phyloP scores from a whole-genome alignment of 2,888 invertebrate species.

The Callimorpha dominula region DNA sequence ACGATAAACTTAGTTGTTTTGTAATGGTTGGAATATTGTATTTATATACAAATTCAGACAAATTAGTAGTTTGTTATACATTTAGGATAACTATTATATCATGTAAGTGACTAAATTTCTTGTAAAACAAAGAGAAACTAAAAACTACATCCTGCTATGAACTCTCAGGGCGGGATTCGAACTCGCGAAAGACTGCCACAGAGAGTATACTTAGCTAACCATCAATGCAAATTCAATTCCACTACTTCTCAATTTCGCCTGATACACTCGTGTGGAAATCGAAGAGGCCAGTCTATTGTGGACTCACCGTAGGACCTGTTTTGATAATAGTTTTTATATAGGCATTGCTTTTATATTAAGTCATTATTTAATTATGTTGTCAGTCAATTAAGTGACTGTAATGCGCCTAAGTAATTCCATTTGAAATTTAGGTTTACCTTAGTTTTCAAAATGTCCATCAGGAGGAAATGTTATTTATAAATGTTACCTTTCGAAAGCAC shows the following conservation, averaged over 20 bases:
- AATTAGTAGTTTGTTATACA: neutral
- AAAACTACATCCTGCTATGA: too few species aligned
- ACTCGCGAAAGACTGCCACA: too few species aligned
- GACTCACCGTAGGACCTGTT: neutral
- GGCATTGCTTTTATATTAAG: neutral
- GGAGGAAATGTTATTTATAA: neutral
- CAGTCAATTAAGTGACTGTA: too few species aligned
- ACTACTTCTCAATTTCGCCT: neutral
- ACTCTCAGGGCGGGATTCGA: too few species aligned
- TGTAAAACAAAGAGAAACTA: too few species aligned
- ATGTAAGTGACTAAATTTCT: neutral
- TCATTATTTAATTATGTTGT: too few species aligned
- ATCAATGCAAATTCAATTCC: neutral
- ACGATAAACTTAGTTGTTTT: neutral
- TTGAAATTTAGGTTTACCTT: too few species aligned
- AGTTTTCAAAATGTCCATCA: too few species aligned
- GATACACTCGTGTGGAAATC: neutral
- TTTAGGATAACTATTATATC: neutral
- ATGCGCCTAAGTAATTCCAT: too few species aligned
- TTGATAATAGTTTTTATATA: neutral
- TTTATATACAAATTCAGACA: neutral
- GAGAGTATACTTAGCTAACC: too few species aligned
- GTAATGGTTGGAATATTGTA: conserved; percentile 1
- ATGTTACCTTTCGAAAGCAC: neutral
- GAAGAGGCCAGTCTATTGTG: neutral